These are phyloP conservation scores for Anthonomus grandis DNA, from an alignment of 1,140 invertebrate species.

Conservation along the genomic window DNA sequence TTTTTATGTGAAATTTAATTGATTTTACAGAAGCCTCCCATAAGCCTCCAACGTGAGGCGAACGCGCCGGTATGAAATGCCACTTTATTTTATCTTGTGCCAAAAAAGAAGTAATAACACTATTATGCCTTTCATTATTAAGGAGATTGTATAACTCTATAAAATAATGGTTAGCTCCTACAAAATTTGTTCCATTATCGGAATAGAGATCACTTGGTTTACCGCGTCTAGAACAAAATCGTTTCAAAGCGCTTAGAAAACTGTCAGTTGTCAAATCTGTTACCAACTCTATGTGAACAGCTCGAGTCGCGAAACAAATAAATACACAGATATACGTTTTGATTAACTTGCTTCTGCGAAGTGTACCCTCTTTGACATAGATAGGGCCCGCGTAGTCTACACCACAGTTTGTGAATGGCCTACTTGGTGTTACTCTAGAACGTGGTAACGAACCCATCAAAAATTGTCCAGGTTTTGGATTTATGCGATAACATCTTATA, in stretches of 20 bases:
- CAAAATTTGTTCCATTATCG: conserved; percentile 23
- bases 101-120: neutral
- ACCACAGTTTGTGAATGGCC: neutral
- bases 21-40: conserved; percentile 20
- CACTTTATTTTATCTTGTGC: conserved; percentile 18
- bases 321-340: conserved; percentile 12
- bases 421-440: neutral
- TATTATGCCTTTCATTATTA: neutral
- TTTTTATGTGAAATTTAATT: conserved; percentile 18
- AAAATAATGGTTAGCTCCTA: conserved; percentile 17
- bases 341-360: neutral
- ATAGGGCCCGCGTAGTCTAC: conserved; percentile 8
- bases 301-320: conserved; percentile 7
- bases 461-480: too few relatives aligned
- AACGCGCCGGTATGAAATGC: conserved; percentile 31
- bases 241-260: conserved; percentile 2
- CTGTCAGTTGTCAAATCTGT: neutral
- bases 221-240: conserved; percentile 12
- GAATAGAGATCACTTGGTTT: conserved; percentile 13
- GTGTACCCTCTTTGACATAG: neutral
- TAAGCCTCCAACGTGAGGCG: conserved; percentile 28
- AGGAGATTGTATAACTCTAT: conserved; percentile 3
- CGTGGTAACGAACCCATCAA: neutral
- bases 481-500: too few relatives aligned
- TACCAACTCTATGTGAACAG: conserved; percentile 1